phyloP scores from a whole-genome alignment of 2,113 vertebrate genomes.

The Macroglossus sobrinus region DNA sequence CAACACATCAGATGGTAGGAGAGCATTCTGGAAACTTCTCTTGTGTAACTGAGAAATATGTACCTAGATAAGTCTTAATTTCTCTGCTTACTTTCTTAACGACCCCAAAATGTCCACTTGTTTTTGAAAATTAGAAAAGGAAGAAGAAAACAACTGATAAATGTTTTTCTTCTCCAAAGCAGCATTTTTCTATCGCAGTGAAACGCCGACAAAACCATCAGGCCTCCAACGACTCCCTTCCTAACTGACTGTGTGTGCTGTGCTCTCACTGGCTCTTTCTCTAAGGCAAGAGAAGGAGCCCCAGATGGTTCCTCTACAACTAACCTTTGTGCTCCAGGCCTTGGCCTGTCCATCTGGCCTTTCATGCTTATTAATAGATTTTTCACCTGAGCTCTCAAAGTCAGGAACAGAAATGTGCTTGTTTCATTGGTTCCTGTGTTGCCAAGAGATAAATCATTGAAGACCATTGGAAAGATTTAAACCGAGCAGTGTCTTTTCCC shows the following conservation, averaged over 20 bases:
- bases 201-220: background rate
- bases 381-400: constrained; percentile 58
- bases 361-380: constrained; percentile 68
- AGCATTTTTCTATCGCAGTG: background rate
- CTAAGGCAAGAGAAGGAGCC: background rate
- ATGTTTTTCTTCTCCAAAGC: background rate
- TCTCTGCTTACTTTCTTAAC: background rate
- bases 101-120: background rate
- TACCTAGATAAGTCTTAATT: background rate
- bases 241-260: background rate
- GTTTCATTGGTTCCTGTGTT: constrained; percentile 39
- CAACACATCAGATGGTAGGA: too few species aligned
- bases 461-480: background rate
- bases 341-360: constrained; percentile 69
- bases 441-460: constrained; percentile 59
- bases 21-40: background rate
- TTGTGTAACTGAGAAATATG: background rate
- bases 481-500: background rate
- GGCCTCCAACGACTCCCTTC: background rate
- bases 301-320: constrained; percentile 47
- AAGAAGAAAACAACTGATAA: background rate
- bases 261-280: constrained; percentile 46
- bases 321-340: constrained; percentile 47
- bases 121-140: background rate
- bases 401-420: constrained; percentile 52